Conservation (phyloP, 2,888 invertebrate species). For the Nomada ruficornis region DNA sequence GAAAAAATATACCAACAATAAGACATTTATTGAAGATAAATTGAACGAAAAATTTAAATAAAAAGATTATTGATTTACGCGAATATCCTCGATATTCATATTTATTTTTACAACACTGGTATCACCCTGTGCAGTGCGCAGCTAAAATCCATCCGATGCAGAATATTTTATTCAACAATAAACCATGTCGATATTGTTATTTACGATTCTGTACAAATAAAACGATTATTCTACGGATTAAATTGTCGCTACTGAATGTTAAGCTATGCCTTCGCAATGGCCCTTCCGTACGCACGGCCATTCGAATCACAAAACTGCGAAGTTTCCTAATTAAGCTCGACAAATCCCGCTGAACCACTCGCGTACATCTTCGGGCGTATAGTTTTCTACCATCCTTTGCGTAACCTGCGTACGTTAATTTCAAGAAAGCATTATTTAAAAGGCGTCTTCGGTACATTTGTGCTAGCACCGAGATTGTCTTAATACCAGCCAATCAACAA, state of each 20-base stretch:
- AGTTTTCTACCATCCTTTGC: neutral
- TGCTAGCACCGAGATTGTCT: neutral
- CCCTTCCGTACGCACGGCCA: neutral
- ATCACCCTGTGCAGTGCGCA: neutral
- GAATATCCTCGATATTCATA: too few species aligned
- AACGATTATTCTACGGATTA: slow-evolving; percentile 32
- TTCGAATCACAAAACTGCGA: slow-evolving; percentile 33
- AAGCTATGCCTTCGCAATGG: neutral
- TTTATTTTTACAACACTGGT: too few species aligned
- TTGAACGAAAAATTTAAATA: too few species aligned
- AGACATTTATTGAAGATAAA: neutral
- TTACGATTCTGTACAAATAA: slow-evolving; percentile 26
- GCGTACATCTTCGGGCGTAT: neutral
- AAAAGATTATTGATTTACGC: too few species aligned
- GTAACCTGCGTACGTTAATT: neutral
- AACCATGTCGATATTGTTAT: slow-evolving; percentile 2
- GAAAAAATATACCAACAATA: neutral
- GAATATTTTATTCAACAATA: neutral
- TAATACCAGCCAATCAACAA: neutral
- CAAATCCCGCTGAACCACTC: neutral
- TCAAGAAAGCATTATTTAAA: neutral
- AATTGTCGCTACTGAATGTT: neutral
- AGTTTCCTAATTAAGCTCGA: slow-evolving; percentile 34
- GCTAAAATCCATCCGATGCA: neutral
- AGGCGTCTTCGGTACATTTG: neutral